Conservation (phyloP, 2,888 invertebrate species). For the Epistrophe grossulariae region DNA sequence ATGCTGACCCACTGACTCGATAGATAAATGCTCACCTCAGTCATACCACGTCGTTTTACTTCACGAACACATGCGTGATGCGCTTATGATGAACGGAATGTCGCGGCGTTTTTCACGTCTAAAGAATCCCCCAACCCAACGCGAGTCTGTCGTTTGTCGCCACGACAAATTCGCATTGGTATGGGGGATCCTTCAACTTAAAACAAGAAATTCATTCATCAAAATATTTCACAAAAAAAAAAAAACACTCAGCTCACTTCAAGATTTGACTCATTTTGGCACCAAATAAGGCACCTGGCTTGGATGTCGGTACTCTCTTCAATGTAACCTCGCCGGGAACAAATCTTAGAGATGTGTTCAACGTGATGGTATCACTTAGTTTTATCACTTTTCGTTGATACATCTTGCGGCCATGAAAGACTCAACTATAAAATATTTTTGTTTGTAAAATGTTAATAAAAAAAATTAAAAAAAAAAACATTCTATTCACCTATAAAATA, state of each 20-base stretch:
- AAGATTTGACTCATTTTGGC: conserved; percentile 95
- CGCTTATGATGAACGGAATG: conserved; percentile 94
- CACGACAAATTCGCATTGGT: too few relatives aligned
- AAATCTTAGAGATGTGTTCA: conserved; percentile 91
- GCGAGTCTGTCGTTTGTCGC: too few relatives aligned
- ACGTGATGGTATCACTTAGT: conserved; percentile 88
- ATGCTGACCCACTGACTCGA: conserved; percentile 96
- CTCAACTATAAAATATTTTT: conserved; percentile 86
- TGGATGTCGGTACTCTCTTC: conserved; percentile 93
- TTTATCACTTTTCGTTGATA: conserved; percentile 89
- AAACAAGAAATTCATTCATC: conserved; percentile 75
- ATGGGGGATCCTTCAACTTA: too few relatives aligned
- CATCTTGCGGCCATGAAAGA: conserved; percentile 90
- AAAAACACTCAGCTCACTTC: conserved; percentile 87
- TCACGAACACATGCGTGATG: conserved; percentile 96
- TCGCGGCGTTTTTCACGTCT: conserved; percentile 93
- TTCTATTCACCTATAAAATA: conserved; percentile 88
- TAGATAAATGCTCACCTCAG: conserved; percentile 97
- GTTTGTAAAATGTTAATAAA: not conserved
- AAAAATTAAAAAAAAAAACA: not conserved
- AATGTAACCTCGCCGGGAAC: conserved; percentile 93
- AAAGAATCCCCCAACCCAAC: too few relatives aligned
- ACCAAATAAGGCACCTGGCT: conserved; percentile 95
- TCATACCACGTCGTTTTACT: conserved; percentile 95
- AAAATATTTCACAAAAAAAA: not conserved